Evolutionary conservation across 1,140 invertebrate genomes (phyloP).

Genomic region (Drosophila orosa): DNA sequence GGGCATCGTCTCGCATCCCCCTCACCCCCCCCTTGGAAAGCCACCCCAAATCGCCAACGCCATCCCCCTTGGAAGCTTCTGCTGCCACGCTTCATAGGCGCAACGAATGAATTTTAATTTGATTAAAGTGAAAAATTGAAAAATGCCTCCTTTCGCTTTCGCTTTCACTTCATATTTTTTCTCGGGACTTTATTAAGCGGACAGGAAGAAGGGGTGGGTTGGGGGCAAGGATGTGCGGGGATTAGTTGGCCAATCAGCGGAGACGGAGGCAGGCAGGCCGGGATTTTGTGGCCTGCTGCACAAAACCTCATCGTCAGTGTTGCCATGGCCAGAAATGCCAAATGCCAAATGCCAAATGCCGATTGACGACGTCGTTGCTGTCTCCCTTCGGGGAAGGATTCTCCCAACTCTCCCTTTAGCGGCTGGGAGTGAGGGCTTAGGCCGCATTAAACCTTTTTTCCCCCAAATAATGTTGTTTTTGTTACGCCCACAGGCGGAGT

Average conservation of each 20-base stretch:
- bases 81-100: constrained; percentile 82
- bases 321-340: constrained; percentile 65
- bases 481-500: not conserved
- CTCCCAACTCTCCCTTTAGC: not conserved
- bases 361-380: constrained; percentile 47
- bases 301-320: constrained; percentile 43
- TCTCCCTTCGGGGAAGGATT: not conserved
- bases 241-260: constrained; percentile 74
- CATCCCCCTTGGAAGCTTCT: constrained; percentile 15
- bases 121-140: constrained; percentile 83
- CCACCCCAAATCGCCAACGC: not conserved
- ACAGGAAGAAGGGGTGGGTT: not conserved
- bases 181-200: constrained; percentile 50
- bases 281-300: constrained; percentile 66
- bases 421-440: constrained; percentile 49
- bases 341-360: constrained; percentile 50
- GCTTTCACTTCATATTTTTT: constrained; percentile 23
- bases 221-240: constrained; percentile 45
- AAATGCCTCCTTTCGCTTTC: constrained; percentile 40
- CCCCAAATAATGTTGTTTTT: constrained; percentile 64
- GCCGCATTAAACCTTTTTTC: constrained; percentile 73
- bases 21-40: not conserved
- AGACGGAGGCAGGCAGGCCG: constrained; percentile 31
- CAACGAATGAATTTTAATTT: constrained; percentile 83
- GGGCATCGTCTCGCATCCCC: not conserved